Evolutionary conservation across 2,113 vertebrate genomes (phyloP).

Genomic region (Neogobius melanostomus): DNA sequence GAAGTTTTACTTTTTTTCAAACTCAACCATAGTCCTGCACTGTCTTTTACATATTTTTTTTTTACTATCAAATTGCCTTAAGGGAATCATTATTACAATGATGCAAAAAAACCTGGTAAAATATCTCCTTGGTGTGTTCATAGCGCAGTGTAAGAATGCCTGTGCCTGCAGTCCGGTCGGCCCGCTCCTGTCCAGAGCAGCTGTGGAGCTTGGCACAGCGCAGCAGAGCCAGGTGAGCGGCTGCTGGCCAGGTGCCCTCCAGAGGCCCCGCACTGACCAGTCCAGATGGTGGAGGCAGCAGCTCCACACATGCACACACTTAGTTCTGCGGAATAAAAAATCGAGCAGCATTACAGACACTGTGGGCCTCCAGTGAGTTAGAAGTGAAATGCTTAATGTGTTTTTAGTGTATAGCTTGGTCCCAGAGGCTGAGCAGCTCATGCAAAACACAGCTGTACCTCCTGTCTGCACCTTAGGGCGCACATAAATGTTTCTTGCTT

Average conservation of each 20-base stretch:
- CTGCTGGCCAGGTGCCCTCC: slow-evolving; percentile 72
- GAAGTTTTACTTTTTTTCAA: too few species aligned
- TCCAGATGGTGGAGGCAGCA: slow-evolving; percentile 65
- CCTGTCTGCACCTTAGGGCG: slow-evolving; percentile 20
- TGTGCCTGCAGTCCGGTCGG: slow-evolving; percentile 52
- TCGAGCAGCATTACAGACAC: slow-evolving; percentile 35
- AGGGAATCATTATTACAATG: background rate
- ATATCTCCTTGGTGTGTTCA: slow-evolving; percentile 19
- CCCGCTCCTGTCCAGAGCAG: slow-evolving; percentile 48
- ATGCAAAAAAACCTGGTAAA: background rate
- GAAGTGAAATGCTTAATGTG: slow-evolving; percentile 54
- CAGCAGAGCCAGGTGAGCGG: slow-evolving; percentile 64
- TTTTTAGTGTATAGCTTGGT: slow-evolving; percentile 55
- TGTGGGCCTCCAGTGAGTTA: slow-evolving; percentile 52
- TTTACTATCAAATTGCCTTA: background rate
- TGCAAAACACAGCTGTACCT: slow-evolving; percentile 40
- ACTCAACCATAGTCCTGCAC: too few species aligned
- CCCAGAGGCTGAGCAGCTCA: slow-evolving; percentile 26
- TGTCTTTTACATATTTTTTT: too few species aligned
- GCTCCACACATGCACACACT: slow-evolving; percentile 21
- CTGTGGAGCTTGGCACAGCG: slow-evolving; percentile 62
- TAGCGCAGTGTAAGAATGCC: slow-evolving; percentile 16
- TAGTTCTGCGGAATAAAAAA: slow-evolving; percentile 38
- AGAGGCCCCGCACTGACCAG: slow-evolving; percentile 66
- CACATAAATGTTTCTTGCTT: slow-evolving; percentile 53